Evolutionary conservation across 2,113 vertebrate species (phyloP).

Genomic region (Cyanocitta stelleri): DNA sequence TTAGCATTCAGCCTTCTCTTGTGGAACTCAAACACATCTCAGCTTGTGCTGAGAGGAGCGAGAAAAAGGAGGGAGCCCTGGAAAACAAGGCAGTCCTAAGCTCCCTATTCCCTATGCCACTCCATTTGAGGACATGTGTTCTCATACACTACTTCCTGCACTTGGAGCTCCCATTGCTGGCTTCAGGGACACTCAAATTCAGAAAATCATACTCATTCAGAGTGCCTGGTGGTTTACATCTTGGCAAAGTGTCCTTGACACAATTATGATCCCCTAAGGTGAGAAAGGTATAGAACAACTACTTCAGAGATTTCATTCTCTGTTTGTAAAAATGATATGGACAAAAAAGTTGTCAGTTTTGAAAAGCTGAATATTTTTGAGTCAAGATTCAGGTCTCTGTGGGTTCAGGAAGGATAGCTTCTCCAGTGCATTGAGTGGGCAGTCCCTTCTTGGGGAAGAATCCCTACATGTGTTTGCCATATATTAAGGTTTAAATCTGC

Average conservation of each 20-base stretch:
- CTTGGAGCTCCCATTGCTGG: background rate
- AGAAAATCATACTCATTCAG: background rate
- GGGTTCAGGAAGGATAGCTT: background rate
- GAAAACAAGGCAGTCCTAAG: background rate
- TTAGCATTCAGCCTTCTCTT: background rate
- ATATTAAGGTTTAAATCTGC: background rate
- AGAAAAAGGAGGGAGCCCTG: background rate
- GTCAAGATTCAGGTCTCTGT: background rate
- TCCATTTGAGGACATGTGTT: background rate
- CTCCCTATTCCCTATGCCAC: background rate
- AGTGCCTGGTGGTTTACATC: background rate
- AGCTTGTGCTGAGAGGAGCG: accelerated
- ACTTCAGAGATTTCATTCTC: background rate
- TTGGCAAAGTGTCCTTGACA: background rate
- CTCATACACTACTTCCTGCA: background rate
- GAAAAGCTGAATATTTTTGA: background rate
- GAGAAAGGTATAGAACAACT: background rate
- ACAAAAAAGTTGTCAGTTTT: background rate
- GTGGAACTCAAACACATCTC: background rate
- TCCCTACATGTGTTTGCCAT: background rate
- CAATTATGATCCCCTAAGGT: background rate
- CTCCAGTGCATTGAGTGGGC: background rate
- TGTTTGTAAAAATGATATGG: background rate
- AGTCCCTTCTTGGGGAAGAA: background rate
- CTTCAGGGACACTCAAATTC: background rate